Evolutionary conservation across 2,797 vertebrate genomes (phyloP).

Genomic region (Oryzias dopingdopingensis): DNA sequence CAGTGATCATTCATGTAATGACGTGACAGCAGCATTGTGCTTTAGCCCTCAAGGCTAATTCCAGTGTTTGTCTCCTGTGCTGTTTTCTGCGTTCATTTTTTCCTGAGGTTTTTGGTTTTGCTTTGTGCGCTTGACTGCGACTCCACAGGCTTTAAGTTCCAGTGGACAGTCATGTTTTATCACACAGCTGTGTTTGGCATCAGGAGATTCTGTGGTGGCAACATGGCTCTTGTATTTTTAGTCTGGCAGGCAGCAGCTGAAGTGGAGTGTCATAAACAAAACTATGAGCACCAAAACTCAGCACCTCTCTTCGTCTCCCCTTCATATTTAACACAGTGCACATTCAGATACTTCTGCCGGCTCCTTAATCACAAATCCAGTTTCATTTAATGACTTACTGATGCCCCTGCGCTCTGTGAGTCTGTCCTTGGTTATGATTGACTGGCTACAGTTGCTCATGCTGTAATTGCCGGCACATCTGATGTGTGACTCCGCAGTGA

Average conservation of each 20-base stretch:
- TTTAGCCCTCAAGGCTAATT: slow-evolving; percentile 40
- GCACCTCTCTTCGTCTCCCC: slow-evolving; percentile 1
- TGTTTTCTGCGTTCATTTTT: slow-evolving; percentile 28
- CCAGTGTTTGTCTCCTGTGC: slow-evolving; percentile 12
- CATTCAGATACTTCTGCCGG: slow-evolving; percentile 5
- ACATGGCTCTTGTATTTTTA: slow-evolving; percentile 49
- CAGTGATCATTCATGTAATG: slow-evolving; percentile 66
- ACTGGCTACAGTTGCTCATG: slow-evolving; percentile 28
- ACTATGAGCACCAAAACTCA: slow-evolving; percentile 7
- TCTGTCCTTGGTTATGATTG: slow-evolving; percentile 33
- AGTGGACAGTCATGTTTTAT: slow-evolving; percentile 44
- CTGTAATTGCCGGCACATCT: slow-evolving; percentile 54
- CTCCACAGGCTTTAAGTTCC: slow-evolving; percentile 29
- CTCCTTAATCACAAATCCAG: slow-evolving; percentile 23
- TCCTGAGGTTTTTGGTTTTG: slow-evolving; percentile 32
- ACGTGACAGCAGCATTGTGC: slow-evolving; percentile 64
- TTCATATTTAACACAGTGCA: slow-evolving; percentile 6
- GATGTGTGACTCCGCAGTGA: slow-evolving; percentile 56
- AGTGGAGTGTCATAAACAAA: slow-evolving; percentile 42
- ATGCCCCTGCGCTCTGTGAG: slow-evolving; percentile 20
- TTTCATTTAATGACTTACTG: slow-evolving; percentile 36
- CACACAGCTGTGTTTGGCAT: slow-evolving; percentile 36
- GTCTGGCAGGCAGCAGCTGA: slow-evolving; percentile 22
- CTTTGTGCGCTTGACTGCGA: slow-evolving; percentile 20
- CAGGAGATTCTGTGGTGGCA: slow-evolving; percentile 42